A percentile compares a stretch with the other conserved stretches of the same genome.
Conservation (phyloP, 1,140 invertebrate species). For the Paracyclopina nana region DNA sequence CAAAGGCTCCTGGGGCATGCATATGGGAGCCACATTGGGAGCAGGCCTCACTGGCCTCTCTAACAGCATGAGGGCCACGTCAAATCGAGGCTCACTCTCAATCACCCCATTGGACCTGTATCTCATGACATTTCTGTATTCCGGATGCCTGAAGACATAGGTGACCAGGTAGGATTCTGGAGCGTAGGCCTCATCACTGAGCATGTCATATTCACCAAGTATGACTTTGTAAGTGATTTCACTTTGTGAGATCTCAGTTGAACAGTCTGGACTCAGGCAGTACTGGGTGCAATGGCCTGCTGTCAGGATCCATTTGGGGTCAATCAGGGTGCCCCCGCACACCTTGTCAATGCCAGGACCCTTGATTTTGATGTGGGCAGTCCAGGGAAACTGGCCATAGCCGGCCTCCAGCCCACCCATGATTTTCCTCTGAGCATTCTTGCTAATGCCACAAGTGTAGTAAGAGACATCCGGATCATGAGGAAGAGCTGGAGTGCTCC, state of each 20-base stretch:
- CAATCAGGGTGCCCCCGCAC: slow-evolving; percentile 14
- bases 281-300: slow-evolving; percentile 11
- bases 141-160: slow-evolving; percentile 6
- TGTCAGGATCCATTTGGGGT: slow-evolving; percentile 1
- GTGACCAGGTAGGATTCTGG: slow-evolving; percentile 4
- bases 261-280: slow-evolving; percentile 5
- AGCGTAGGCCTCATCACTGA: background rate
- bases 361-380: slow-evolving; percentile 9
- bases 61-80: slow-evolving; percentile 4
- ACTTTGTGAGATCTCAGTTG: slow-evolving; percentile 7
- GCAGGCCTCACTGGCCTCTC: background rate
- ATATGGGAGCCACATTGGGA: slow-evolving; percentile 12
- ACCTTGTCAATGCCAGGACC: slow-evolving; percentile 7
- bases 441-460: slow-evolving; percentile 12
- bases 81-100: slow-evolving; percentile 10
- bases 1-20: background rate
- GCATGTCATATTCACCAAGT: slow-evolving; percentile 8
- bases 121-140: slow-evolving; percentile 13
- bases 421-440: slow-evolving; percentile 8
- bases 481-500: too few relatives aligned
- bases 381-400: slow-evolving; percentile 16
- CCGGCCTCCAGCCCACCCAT: slow-evolving; percentile 16
- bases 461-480: too few relatives aligned
- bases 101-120: slow-evolving; percentile 1
- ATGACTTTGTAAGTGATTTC: slow-evolving; percentile 12